Percentiles rank a stretch among this genome's conserved stretches.
Conservation (phyloP, 2,797 vertebrate genomes). For the Moxostoma hubbsi region DNA sequence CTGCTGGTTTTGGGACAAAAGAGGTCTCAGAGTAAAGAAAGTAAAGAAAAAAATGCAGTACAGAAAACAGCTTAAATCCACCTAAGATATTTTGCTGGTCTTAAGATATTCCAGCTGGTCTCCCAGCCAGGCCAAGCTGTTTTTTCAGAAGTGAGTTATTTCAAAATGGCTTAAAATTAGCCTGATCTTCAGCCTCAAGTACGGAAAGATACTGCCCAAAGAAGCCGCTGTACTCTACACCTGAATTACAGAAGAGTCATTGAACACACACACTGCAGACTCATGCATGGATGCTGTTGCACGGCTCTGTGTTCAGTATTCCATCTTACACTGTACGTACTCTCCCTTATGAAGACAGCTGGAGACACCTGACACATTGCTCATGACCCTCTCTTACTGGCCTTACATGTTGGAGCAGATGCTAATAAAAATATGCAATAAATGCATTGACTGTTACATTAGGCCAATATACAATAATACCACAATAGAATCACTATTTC, state of each 20-base stretch:
- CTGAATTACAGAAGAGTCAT: background rate
- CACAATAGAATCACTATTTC: background rate
- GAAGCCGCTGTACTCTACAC: background rate
- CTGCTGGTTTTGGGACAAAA: background rate
- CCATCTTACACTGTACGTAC: background rate
- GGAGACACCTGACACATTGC: background rate
- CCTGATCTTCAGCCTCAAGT: too few species aligned
- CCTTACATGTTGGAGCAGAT: background rate
- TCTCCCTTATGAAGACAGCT: background rate
- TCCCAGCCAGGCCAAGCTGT: too few species aligned
- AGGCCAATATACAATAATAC: background rate
- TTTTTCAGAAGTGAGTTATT: too few species aligned
- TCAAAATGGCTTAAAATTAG: too few species aligned
- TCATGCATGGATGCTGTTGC: background rate
- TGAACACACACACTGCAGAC: background rate
- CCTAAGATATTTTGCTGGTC: too few species aligned
- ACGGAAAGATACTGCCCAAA: background rate
- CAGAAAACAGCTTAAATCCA: too few species aligned
- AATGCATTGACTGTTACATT: background rate
- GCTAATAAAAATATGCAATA: background rate
- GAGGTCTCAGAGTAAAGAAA: background rate
- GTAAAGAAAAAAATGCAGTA: background rate
- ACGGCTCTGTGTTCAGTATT: background rate
- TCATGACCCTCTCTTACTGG: background rate
- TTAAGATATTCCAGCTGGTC: too few species aligned